phyloP scores from a whole-genome alignment of 1,140 invertebrate genomes.

The Ctenoplectra terminalis region DNA sequence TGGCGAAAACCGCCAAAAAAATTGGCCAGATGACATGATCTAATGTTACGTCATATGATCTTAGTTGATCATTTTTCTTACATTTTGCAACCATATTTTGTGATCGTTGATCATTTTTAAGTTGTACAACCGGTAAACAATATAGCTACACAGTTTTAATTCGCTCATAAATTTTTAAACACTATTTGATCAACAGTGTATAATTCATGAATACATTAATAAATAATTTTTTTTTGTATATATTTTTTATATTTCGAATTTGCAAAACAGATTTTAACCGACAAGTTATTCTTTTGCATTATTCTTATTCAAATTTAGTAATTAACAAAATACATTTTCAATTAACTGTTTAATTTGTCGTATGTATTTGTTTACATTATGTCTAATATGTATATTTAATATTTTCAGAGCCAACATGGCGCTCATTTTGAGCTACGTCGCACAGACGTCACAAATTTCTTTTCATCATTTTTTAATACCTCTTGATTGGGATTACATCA shows the following conservation, averaged over 20 bases:
- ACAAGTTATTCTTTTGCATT: not conserved
- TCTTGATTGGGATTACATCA: slow-evolving; percentile 62
- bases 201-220: not conserved
- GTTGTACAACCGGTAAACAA: not conserved
- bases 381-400: not conserved
- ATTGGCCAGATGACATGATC: slow-evolving; percentile 23
- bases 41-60: slow-evolving; percentile 53
- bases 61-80: not conserved
- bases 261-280: not conserved
- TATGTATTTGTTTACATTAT: not conserved
- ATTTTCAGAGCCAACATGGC: slow-evolving; percentile 79
- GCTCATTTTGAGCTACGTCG: slow-evolving; percentile 73
- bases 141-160: not conserved
- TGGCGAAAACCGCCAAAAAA: not conserved
- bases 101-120: not conserved
- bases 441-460: slow-evolving; percentile 75
- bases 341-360: not conserved
- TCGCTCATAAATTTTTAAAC: not conserved
- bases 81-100: not conserved
- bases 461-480: slow-evolving; percentile 70
- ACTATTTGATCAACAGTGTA: not conserved
- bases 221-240: not conserved
- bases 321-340: not conserved
- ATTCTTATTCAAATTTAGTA: not conserved
- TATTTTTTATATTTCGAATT: not conserved